Base-by-base conservation (phyloP, 2,888 invertebrate genomes). In the Lasioglossum vierecki region DNA sequence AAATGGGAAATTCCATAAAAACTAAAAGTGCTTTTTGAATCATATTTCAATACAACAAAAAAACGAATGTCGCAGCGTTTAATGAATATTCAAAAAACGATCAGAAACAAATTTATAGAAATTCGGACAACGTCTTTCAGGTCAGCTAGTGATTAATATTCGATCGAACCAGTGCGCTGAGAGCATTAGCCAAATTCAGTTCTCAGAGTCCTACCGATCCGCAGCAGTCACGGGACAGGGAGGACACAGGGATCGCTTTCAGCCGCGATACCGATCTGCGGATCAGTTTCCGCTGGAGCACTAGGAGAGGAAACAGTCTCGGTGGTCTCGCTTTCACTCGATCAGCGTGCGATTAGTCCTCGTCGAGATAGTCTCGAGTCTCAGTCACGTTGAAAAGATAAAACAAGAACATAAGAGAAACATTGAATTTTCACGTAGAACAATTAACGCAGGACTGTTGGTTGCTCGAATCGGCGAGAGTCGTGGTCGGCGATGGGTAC, bases 231-330 rank as follows among this genome's bases (percentile, higher is more conserved):
- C 22, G 6, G 15, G 30, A 15, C 63, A 6, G 30, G 5, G 15
- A 63, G 63, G 63, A 63, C 30, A 6, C 30, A 15, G 18, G 30
- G 66, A 68, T 68, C 66, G 35, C 39, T 68, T 68, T 68, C 66
- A 35, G 35, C 66, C 66, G 39, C 30, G 66, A 68, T 68, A 68
- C 68, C 68, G 39, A 68, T 39, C 68, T 22, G 22, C 22, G 39
- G 68, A 68, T 68, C 68, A 4, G 68, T 68, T 68, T 68, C 68
- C 68, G 35, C 39, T 39, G 39, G 68, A 66, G 35, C 39, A 26
- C 57, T 26, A 66, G 66, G 0, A 39, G 30, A 66, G 68, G 68
- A 39, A 39, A 68, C 39, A 9, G 39, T 66, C 35, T 35, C 39
- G 18, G 22, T 9, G 9, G 22, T 39, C 68, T 68, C 68, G 35